phyloP scores from a whole-genome alignment of 2,888 invertebrate species.

The Netelia fuscicornis region DNA sequence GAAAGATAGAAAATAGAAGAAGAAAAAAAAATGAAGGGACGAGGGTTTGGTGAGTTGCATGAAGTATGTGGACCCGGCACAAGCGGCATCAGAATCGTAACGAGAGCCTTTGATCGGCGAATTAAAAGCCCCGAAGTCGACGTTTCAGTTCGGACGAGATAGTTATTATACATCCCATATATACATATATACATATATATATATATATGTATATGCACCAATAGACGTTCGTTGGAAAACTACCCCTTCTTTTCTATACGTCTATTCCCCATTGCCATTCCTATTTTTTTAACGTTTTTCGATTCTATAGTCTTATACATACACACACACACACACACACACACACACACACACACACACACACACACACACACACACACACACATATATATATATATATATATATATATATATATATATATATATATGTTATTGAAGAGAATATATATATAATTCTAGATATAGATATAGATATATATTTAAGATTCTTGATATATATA shows the following conservation, averaged over 20 bases:
- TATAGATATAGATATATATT: no score
- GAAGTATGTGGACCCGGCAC: conserved; percentile 33
- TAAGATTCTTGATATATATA: no score
- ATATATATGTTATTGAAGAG: no score
- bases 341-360: no score
- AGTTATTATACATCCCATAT: not conserved
- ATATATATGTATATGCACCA: not conserved
- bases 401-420: no score
- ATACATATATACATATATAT: not conserved
- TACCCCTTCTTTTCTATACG: not conserved
- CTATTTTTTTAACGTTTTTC: conserved; percentile 39
- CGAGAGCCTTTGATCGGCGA: conserved; percentile 82
- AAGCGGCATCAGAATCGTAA: conserved; percentile 56
- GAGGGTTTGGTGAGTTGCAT: conserved; percentile 44
- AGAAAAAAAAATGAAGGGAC: not conserved
- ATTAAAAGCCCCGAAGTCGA: conserved; percentile 83
- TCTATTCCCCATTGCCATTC: not conserved
- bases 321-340: no score
- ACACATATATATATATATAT: no score
- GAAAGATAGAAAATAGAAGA: conserved; percentile 8
- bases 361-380: no score
- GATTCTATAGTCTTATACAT: conserved; percentile 46
- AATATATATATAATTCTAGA: no score
- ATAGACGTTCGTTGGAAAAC: not conserved
- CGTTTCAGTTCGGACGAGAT: conserved; percentile 69